Percentiles rank a stretch among this genome's conserved stretches.
phyloP scores from a whole-genome alignment of 2,113 vertebrate species.

The Climacteris rufus region DNA sequence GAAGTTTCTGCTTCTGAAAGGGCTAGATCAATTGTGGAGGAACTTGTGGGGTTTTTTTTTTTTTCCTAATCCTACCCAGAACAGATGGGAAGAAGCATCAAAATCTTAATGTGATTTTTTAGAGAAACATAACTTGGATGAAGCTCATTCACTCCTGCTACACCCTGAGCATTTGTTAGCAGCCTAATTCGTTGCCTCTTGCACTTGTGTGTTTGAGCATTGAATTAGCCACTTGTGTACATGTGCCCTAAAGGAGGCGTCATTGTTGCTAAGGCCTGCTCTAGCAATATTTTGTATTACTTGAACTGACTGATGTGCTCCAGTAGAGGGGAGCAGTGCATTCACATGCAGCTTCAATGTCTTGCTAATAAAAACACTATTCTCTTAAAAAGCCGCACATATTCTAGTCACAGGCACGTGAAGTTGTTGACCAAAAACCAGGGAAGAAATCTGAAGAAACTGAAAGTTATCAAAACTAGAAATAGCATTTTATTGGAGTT shows the following conservation, averaged over 20 bases:
- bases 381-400: background rate
- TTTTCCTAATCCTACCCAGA: background rate
- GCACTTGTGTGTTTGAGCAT: background rate
- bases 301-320: background rate
- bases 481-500: conserved; percentile 27
- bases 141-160: background rate
- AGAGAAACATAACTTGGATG: background rate
- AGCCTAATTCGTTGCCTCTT: background rate
- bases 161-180: background rate
- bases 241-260: background rate
- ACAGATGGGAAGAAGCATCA: background rate
- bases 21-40: background rate
- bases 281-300: background rate
- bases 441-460: conserved; percentile 17
- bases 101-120: background rate
- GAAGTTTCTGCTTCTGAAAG: background rate
- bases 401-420: background rate
- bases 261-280: background rate
- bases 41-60: background rate
- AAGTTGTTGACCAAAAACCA: background rate
- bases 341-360: rapidly evolving
- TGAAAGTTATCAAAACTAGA: background rate
- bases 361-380: background rate
- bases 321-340: background rate
- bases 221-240: background rate